Conservation (phyloP, 2,888 invertebrate genomes). For the Volucella bombylans region DNA sequence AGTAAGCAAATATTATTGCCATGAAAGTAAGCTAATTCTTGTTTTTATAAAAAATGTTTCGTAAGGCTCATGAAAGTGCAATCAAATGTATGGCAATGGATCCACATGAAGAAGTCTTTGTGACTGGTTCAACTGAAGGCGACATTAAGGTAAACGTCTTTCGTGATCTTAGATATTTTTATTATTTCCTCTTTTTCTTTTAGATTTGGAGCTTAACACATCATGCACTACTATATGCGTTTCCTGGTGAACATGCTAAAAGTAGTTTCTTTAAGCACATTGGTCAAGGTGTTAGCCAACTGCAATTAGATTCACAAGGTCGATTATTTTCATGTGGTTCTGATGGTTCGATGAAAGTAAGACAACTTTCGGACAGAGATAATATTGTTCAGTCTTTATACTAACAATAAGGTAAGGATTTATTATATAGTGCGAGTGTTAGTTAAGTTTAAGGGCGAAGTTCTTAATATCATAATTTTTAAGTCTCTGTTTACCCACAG, state of each 20-base stretch:
- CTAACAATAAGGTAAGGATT: conserved; percentile 78
- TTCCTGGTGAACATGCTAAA: conserved; percentile 96
- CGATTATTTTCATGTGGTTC: conserved; percentile 99
- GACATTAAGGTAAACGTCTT: conserved; percentile 89
- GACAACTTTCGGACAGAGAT: conserved; percentile 93
- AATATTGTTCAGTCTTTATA: conserved; percentile 84
- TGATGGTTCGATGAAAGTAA: conserved; percentile 99
- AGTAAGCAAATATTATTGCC: conserved; percentile 75
- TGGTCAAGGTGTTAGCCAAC: conserved; percentile 97
- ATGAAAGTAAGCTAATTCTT: not conserved
- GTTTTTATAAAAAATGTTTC: not conserved
- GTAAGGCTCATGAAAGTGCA: conserved; percentile 94
- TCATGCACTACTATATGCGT: conserved; percentile 92
- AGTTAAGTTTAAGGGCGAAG: not conserved
- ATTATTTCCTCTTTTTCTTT: conserved; percentile 74
- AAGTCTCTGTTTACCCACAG: no score
- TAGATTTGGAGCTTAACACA: conserved; percentile 96
- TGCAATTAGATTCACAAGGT: conserved; percentile 93
- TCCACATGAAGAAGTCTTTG: conserved; percentile 97
- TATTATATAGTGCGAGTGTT: not conserved
- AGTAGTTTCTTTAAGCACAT: conserved; percentile 99
- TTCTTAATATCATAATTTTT: not conserved
- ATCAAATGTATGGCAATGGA: conserved; percentile 97
- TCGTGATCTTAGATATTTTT: not conserved
- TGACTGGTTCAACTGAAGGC: conserved; percentile 96